Evolutionary conservation across 2,888 invertebrate species (phyloP), one percentile per base, ranked within the genome.

Genomic region (Apamea sordens): DNA sequence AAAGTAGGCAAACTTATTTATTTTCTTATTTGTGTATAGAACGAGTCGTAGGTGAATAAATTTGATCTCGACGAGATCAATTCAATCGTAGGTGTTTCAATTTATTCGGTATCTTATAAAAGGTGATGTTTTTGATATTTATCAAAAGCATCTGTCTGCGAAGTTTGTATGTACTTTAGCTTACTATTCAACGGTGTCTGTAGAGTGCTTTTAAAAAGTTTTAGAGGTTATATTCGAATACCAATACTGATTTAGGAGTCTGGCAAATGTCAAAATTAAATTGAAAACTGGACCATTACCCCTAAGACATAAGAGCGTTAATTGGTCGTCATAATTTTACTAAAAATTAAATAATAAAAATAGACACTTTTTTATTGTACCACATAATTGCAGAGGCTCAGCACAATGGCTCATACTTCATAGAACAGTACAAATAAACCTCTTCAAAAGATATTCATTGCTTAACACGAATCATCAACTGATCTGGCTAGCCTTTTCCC

Each of bases 61-160:
- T 69, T 68, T 69, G 32, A 59, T 79, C 53, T 68, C 21, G 44
- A 36, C 1, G 15, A 67, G 47, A 74, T 82, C 56, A 84, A 76
- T 80, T 76, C 24, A 44, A 59, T 36, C 18, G 72, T 77, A 76
- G 75, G 70, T 73, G 77, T 85, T 67, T 71, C 70, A 59, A 78
- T 78, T 77, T 78, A 75, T 70, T 67, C 28, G 18, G 11, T 18
- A 69, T 50, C 41, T n/a, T 61, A 15, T 24, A 50, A 28, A 78
- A 73, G 63, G 67, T 53, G 36, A 76, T 72, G 36, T 65, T 77
- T 73, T 77, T 84, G 65, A 70, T 73, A 65, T 11, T 67, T 76
- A 76, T 70, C 64, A 65, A 65, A 65, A 68, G 15, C 44, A 64
- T 44, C 28, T 79, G 65, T 73, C 73, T 68, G 44, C n/a, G 3